Evolutionary conservation across 2,888 invertebrate species (phyloP).

Genomic region (Eupithecia subfuscata): DNA sequence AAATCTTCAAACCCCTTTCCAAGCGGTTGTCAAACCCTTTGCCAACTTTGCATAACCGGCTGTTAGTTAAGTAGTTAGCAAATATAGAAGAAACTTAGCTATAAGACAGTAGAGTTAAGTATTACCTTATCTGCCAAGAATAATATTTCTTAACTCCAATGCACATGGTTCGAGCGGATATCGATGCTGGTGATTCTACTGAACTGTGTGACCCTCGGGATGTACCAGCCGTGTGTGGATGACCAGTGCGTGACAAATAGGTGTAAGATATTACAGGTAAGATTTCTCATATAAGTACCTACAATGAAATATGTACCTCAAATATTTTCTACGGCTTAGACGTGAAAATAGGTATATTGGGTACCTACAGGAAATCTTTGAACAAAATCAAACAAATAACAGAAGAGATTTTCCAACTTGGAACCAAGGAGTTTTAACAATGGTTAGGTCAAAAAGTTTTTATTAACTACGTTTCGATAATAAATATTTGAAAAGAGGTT

Average conservation of each 20-base stretch:
- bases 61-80: too few relatives aligned
- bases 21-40: not conserved
- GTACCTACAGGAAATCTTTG: not conserved
- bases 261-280: constrained; percentile 96
- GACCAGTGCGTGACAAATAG: constrained; percentile 94
- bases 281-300: too few relatives aligned
- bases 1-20: not conserved
- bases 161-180: constrained; percentile 99
- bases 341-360: not conserved
- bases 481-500: not conserved
- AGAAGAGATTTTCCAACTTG: not conserved
- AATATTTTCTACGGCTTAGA: not conserved
- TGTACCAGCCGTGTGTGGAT: constrained; percentile 99
- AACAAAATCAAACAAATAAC: not conserved
- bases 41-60: not conserved
- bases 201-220: constrained; percentile 99
- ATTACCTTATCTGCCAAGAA: constrained; percentile 9
- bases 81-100: too few relatives aligned
- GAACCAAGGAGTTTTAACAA: not conserved
- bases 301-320: too few relatives aligned
- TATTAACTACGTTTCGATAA: not conserved
- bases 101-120: not conserved
- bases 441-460: not conserved
- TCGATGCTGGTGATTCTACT: constrained; percentile 99
- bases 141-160: constrained; percentile 85